Base-by-base conservation (phyloP, 2,888 invertebrate species). In the Hemithea aestivaria region DNA sequence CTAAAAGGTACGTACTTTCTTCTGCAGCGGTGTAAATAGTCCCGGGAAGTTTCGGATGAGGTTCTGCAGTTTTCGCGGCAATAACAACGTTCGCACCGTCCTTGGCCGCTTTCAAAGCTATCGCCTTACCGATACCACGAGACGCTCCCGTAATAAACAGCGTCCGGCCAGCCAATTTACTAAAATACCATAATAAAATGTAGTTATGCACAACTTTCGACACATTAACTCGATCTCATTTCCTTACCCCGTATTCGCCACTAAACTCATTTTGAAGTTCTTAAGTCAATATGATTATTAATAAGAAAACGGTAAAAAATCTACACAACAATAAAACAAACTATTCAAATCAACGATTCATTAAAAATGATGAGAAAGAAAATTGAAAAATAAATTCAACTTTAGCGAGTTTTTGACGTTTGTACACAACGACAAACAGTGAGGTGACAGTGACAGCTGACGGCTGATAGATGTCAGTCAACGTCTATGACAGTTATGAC, bases 121-220 rank as follows among this genome's bases (percentile, higher is more conserved):
- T 98, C 8, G 94, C 94, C 80, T 97, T 95, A 0, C 99, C 99
- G 63, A 99, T 99, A 16, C 99, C 99, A 57, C 99, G 90, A 35
- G 97, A 97, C 8, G 96, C 98, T 27, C 99, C 99, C 16, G 98
- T 97, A 51, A 99, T 96, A 65, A 98, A 97, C 36, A 97, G 82
- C 1, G 98, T 98, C 53, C 93, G 92, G 1, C 98, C 98, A 50
- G 95, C 95, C 48, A 91, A 72, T 74, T 90, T 88, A 57, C 88
- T 88, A 53, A 57, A 48, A 45, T 50, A 45, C 45, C 27, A 51
- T 40, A 33, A 53, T 22, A 40, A 41, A 38, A 35, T 39, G 32
- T 33, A 24, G 16, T 24, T 24, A 33, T 6, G 9, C 7, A 29
- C 20, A 16, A 10, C 10, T 10, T 6, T 21, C n/a, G 20, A 28